A percentile compares a stretch with the other conserved stretches of the same genome.
Evolutionary conservation across 2,797 vertebrate species (phyloP).

Genomic region (Chaenodraco wilsoni): DNA sequence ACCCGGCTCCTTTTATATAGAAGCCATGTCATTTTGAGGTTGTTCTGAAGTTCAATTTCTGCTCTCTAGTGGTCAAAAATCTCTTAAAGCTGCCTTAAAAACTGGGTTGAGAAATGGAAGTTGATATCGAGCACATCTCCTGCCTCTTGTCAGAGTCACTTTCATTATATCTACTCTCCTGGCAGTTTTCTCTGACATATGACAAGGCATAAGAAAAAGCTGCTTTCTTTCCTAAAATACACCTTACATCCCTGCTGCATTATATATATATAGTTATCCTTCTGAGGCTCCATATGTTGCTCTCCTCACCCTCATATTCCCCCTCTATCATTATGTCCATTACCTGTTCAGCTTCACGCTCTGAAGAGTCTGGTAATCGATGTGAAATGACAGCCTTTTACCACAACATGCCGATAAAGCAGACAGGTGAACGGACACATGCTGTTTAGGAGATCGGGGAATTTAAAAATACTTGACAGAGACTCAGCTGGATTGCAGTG

Average conservation of each 20-base stretch:
- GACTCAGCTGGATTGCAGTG: neutral
- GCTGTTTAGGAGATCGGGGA: conserved; percentile 1
- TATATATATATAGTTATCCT: neutral
- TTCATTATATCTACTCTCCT: conserved; percentile 17
- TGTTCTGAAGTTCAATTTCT: neutral
- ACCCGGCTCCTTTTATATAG: neutral
- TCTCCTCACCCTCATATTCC: conserved; percentile 13
- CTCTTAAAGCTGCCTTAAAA: conserved; percentile 7
- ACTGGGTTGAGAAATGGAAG: conserved; percentile 19
- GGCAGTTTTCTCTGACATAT: neutral
- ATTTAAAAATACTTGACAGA: conserved; percentile 20
- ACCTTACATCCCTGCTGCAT: neutral
- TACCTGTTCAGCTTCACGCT: conserved; percentile 21
- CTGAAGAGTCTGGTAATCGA: conserved; percentile 50
- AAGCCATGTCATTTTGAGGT: neutral
- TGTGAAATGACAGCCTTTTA: conserved; percentile 48
- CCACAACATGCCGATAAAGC: neutral
- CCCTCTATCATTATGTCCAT: conserved; percentile 41
- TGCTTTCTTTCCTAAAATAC: neutral
- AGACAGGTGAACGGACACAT: neutral
- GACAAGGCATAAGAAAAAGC: conserved; percentile 21
- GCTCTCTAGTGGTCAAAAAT: conserved; percentile 6
- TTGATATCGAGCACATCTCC: conserved; percentile 9
- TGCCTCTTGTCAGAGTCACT: conserved; percentile 17
- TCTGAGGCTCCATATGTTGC: neutral